Conservation (phyloP, 2,797 vertebrate species). For the Halcyon smyrnensis region DNA sequence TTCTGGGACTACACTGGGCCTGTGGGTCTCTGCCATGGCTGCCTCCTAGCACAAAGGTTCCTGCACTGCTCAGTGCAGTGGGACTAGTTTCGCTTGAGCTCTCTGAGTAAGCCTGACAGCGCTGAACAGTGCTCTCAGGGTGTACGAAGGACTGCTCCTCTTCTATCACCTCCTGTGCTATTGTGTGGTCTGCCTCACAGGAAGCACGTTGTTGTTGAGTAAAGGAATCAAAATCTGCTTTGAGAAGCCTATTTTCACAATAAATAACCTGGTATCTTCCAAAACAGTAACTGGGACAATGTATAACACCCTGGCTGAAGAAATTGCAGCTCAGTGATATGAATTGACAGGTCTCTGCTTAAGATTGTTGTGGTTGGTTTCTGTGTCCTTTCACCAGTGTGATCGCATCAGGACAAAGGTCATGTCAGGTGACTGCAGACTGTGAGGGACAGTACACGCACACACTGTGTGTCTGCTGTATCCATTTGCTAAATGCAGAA, state of each 20-base stretch:
- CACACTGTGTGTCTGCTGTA: neutral
- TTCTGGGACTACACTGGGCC: neutral
- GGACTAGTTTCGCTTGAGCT: neutral
- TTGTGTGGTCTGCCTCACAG: neutral
- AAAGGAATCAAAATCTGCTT: neutral
- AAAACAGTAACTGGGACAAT: neutral
- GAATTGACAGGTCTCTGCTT: neutral
- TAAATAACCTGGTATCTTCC: neutral
- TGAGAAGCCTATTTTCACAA: neutral
- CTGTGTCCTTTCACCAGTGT: no score
- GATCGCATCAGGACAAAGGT: no score
- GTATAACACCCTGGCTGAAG: neutral
- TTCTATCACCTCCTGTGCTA: neutral
- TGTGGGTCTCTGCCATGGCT: neutral
- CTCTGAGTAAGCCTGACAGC: neutral
- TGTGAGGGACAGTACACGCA: neutral
- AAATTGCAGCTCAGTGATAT: neutral
- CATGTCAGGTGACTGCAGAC: neutral
- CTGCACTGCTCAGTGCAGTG: neutral
- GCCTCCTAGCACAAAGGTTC: neutral
- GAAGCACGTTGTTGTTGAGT: neutral
- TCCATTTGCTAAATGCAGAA: neutral
- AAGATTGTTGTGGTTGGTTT: neutral
- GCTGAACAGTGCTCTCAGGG: neutral
- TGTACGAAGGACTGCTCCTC: neutral